These are phyloP conservation scores for Achatina immaculata DNA, from an alignment of 1,140 invertebrate species.

Conservation along the genomic window DNA sequence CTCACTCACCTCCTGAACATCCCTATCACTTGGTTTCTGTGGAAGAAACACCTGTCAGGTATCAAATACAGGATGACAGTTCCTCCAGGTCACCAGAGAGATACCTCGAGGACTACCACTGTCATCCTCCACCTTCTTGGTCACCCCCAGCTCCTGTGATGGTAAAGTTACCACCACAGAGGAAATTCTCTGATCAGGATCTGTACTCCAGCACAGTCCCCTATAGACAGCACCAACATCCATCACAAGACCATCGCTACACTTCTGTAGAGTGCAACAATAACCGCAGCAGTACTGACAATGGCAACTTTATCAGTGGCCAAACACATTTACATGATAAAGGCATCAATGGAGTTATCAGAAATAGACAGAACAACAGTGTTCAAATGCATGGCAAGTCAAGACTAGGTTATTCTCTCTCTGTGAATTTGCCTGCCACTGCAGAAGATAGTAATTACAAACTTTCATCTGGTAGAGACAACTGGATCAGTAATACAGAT, in stretches of 20 bases:
- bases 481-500: slow-evolving; percentile 23
- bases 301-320: background rate
- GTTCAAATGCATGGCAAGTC: slow-evolving; percentile 5
- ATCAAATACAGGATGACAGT: slow-evolving; percentile 8
- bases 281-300: slow-evolving; percentile 2
- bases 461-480: slow-evolving; percentile 22
- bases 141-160: background rate
- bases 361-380: background rate
- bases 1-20: background rate
- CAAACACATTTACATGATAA: background rate
- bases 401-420: background rate
- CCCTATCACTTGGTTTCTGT: slow-evolving; percentile 32
- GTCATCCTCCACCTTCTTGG: slow-evolving; percentile 8
- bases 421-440: background rate
- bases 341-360: background rate
- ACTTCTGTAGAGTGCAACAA: slow-evolving; percentile 40
- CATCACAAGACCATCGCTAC: slow-evolving; percentile 40
- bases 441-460: slow-evolving; percentile 22
- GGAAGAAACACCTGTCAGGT: slow-evolving; percentile 10
- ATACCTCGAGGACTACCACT: slow-evolving; percentile 12
- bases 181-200: slow-evolving; percentile 47
- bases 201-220: slow-evolving; percentile 41
- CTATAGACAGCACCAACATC: slow-evolving; percentile 33
- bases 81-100: background rate
- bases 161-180: background rate